These are phyloP conservation scores for Drosophila leontia DNA, from an alignment of 1,140 invertebrate genomes.

Conservation along the genomic window DNA sequence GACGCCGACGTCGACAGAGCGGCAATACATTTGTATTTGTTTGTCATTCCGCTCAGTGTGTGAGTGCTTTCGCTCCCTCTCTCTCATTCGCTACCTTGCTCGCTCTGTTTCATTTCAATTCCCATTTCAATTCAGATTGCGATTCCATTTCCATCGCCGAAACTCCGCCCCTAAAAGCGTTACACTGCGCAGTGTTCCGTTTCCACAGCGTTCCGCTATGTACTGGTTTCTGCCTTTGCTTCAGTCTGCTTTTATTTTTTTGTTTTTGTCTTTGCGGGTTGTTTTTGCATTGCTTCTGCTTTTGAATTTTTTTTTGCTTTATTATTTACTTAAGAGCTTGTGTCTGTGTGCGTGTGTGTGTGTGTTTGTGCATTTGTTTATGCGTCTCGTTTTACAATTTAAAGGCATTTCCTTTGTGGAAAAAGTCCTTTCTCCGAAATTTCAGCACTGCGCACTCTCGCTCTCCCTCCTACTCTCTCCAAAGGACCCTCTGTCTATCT, in stretches of 20 bases:
- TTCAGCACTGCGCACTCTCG: conserved; percentile 45
- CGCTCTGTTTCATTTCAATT: conserved; percentile 66
- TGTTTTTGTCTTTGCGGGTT: conserved; percentile 41
- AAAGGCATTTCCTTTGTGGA: conserved; percentile 76
- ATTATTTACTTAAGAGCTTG: conserved; percentile 79
- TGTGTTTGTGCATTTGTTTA: conserved; percentile 74
- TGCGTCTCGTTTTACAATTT: conserved; percentile 82
- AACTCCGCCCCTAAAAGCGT: conserved; percentile 65
- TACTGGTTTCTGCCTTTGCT: conserved; percentile 44
- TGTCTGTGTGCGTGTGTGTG: conserved; percentile 32
- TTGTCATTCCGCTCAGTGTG: conserved; percentile 56
- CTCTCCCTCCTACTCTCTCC: conserved; percentile 24
- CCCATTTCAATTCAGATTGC: conserved; percentile 66
- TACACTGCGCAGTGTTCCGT: conserved; percentile 52
- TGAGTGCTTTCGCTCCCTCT: conserved; percentile 17
- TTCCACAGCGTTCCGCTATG: conserved; percentile 64
- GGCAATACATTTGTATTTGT: conserved; percentile 61
- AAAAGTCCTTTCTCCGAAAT: conserved; percentile 29
- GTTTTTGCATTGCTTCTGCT: conserved; percentile 11
- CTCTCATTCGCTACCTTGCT: conserved; percentile 14
- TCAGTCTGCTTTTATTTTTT: conserved; percentile 39
- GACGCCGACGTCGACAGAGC: conserved; percentile 28
- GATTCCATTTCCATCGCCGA: conserved; percentile 62
- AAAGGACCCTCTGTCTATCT: conserved; percentile 1
- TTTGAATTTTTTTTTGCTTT: conserved; percentile 48